Base-by-base conservation (phyloP, 2,888 invertebrate genomes). In the Callyntrura guangdongensis region DNA sequence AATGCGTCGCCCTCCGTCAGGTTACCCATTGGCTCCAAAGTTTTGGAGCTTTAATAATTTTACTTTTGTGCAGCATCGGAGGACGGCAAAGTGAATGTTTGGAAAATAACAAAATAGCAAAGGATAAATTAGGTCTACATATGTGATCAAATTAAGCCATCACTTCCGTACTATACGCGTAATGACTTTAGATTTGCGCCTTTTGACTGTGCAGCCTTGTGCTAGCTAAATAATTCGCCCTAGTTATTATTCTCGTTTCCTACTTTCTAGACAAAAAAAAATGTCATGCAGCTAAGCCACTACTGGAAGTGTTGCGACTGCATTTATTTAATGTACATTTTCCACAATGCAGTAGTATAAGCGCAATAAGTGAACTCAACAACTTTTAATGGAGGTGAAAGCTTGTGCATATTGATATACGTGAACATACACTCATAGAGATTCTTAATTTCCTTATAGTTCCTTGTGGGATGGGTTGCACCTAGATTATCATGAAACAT, bases 121-220 rank as follows among this genome's bases (percentile, higher is more conserved):
- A 25, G 12, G 0, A 67, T 67, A 25, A 67, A 67, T 67, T 67
- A 27, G 67, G 25, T 67, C 67, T 12, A 11, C 67, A 69, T n/a
- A n/a, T n/a, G 36, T 69, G 45, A 45, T 69, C 69, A 69, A 69
- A 45, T 69, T 69, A 69, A 69, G 36, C 69, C 69, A 69, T 69
- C 69, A 69, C 69, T 69, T 69, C 69, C n/a, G 69, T 69, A 69
- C 36, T 69, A n/a, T 69, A 69, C 36, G n/a, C 45, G 69, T 45
- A 69, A 69, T 45, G 69, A 45, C 36, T 45, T 1, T 3, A 27
- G 22, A 25, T 36, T 45, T 45, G 3, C 45, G 45, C 45, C 69
- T 69, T 69, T 69, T 69, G 36, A 69, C 17, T 69, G n/a, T 14
- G 67, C n/a, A n/a, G n/a, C n/a, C n/a, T n/a, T n/a, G n/a, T n/a